phyloP scores from a whole-genome alignment of 2,113 vertebrate species.

The Oncorhynchus tshawytscha region DNA sequence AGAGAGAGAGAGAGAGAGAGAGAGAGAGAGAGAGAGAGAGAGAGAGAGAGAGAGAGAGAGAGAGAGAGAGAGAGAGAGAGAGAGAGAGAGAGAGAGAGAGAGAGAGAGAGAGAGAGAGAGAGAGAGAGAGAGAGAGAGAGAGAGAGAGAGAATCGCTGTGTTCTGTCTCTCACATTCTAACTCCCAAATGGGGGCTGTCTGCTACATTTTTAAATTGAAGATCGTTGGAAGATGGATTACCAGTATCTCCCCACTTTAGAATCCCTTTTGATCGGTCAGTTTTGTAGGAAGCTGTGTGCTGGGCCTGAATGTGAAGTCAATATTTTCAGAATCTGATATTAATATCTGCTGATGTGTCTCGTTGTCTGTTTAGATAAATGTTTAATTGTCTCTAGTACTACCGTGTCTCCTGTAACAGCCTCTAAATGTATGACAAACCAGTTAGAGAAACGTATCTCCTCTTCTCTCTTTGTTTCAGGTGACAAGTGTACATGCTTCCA shows the following conservation, averaged over 20 bases:
- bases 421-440: neutral
- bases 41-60: too few species aligned
- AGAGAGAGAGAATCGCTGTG: slow-evolving; percentile 24
- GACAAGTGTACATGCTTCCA: slow-evolving; percentile 85
- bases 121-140: too few species aligned
- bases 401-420: neutral
- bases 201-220: slow-evolving; percentile 48
- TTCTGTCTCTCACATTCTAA: slow-evolving; percentile 43
- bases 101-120: neutral
- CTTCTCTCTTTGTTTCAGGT: slow-evolving; percentile 72
- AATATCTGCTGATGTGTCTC: slow-evolving; percentile 39
- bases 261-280: slow-evolving; percentile 41
- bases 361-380: neutral
- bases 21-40: too few species aligned
- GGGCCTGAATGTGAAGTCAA: slow-evolving; percentile 44
- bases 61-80: neutral
- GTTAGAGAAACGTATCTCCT: slow-evolving; percentile 40
- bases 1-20: too few species aligned
- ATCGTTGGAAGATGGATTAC: slow-evolving; percentile 46
- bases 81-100: slow-evolving; percentile 1
- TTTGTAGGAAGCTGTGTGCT: slow-evolving; percentile 25
- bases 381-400: slow-evolving; percentile 21
- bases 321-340: slow-evolving; percentile 49
- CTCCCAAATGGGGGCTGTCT: slow-evolving; percentile 42
- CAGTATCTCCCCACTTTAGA: slow-evolving; percentile 9